phyloP scores from a whole-genome alignment of 2,113 vertebrate genomes.

The Oenanthe melanoleuca region DNA sequence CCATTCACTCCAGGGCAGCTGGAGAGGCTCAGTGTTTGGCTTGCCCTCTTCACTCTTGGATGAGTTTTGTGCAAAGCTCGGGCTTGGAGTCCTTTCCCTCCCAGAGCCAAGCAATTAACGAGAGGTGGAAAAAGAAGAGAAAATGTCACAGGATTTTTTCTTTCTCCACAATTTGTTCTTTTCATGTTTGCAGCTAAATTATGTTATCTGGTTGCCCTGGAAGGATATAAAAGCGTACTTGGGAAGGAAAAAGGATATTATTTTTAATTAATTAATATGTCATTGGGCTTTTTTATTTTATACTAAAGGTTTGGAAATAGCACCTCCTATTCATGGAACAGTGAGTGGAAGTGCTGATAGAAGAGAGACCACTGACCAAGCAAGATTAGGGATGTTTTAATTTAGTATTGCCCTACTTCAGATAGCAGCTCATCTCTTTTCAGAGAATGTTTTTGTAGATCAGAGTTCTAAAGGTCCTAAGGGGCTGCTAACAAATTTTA shows the following conservation, averaged over 20 bases:
- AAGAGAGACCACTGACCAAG: neutral
- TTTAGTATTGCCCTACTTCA: neutral
- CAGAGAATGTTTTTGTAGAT: slow-evolving; percentile 42
- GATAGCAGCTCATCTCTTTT: slow-evolving; percentile 17
- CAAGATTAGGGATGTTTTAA: neutral
- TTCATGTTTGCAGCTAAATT: neutral
- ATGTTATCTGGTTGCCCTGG: neutral
- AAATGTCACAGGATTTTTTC: neutral
- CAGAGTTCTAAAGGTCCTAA: slow-evolving; percentile 70
- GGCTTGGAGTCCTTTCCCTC: slow-evolving; percentile 50
- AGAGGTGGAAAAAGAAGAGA: neutral
- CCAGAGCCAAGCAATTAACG: slow-evolving; percentile 43
- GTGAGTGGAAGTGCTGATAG: neutral
- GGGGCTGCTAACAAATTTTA: slow-evolving; percentile 4
- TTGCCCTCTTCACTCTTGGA: slow-evolving; percentile 80
- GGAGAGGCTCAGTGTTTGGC: slow-evolving; percentile 70
- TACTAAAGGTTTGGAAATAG: slow-evolving; percentile 24
- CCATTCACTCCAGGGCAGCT: slow-evolving; percentile 78
- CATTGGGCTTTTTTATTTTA: neutral
- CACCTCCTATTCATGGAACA: neutral
- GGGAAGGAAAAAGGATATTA: neutral
- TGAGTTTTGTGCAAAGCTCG: slow-evolving; percentile 79
- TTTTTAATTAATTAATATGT: neutral
- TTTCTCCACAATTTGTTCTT: neutral
- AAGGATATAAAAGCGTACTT: neutral